Evolutionary conservation across 2,797 vertebrate genomes (phyloP).

Genomic region (Hydrophis major): DNA sequence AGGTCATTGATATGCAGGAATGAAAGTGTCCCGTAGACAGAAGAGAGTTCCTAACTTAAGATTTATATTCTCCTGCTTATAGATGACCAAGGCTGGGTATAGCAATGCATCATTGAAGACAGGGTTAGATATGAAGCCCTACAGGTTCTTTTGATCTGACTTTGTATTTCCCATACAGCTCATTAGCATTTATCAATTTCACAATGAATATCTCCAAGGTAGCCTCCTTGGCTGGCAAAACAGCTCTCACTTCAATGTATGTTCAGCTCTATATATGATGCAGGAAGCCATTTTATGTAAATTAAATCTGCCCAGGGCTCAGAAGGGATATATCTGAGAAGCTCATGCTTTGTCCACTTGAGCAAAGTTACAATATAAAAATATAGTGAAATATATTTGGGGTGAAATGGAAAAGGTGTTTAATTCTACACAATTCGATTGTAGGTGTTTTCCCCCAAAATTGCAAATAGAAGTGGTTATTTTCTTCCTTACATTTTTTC

Average conservation of each 20-base stretch:
- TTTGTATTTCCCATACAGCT: not conserved
- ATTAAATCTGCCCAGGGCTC: not conserved
- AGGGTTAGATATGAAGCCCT: not conserved
- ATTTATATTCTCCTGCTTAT: not conserved
- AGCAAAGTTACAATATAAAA: not conserved
- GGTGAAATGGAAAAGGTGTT: not conserved
- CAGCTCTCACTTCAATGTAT: not conserved
- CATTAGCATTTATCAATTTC: not conserved
- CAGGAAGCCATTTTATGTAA: not conserved
- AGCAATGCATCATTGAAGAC: not conserved
- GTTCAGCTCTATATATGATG: not conserved
- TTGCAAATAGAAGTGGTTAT: not conserved
- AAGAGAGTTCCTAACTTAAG: not conserved
- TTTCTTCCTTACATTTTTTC: conserved; percentile 9
- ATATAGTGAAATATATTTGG: not conserved
- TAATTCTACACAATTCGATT: not conserved
- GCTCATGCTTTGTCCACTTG: not conserved
- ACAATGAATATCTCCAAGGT: not conserved
- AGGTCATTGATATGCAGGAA: not conserved
- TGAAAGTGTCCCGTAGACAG: not conserved
- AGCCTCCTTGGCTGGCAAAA: not conserved
- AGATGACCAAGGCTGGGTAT: not conserved
- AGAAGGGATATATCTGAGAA: not conserved
- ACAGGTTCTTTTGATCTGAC: not conserved
- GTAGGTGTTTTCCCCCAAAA: not conserved